These are phyloP conservation scores for Eupleurogrammus muticus DNA, from an alignment of 2,797 vertebrate species.

Conservation along the genomic window DNA sequence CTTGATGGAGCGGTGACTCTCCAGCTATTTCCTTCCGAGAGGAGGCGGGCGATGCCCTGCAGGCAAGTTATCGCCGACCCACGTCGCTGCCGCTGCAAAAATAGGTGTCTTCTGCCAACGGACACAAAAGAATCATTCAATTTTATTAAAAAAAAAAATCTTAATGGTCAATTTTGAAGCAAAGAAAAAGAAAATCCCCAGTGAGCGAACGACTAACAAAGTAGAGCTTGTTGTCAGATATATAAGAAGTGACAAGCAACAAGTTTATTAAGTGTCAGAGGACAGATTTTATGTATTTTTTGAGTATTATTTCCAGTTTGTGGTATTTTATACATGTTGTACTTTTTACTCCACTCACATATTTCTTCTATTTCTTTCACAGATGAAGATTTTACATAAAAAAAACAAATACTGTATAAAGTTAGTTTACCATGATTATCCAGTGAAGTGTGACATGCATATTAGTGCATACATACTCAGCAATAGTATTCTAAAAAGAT, in stretches of 20 bases:
- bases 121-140: neutral
- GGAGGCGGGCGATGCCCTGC: slow-evolving; percentile 16
- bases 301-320: neutral
- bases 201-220: neutral
- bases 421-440: neutral
- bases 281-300: neutral
- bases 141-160: neutral
- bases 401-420: too few species aligned
- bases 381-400: neutral
- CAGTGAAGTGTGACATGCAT: neutral
- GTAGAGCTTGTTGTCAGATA: neutral
- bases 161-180: neutral
- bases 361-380: neutral
- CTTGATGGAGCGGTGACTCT: slow-evolving; percentile 46
- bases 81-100: slow-evolving; percentile 33
- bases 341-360: neutral
- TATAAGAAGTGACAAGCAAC: neutral
- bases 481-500: too few species aligned
- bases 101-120: neutral
- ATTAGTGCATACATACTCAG: neutral
- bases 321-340: neutral
- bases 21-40: slow-evolving; percentile 62
- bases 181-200: neutral
- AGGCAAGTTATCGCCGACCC: slow-evolving; percentile 35
- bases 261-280: neutral